Conservation (phyloP, 2,113 vertebrate species). For the Plotosus lineatus region DNA sequence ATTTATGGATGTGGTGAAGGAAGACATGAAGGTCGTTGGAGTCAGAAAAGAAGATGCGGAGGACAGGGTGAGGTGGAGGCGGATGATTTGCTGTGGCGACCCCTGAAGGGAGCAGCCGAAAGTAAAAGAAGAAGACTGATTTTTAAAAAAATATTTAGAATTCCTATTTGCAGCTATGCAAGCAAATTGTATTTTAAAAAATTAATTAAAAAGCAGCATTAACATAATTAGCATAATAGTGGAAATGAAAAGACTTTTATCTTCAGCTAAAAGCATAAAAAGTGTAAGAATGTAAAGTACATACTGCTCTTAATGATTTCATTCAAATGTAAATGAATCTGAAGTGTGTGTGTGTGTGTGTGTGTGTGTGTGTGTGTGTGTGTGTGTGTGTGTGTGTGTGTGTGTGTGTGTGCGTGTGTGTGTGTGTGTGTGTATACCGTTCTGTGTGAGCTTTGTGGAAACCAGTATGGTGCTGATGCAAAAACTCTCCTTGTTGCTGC, state of each 20-base stretch:
- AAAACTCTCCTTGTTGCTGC: constrained; percentile 94
- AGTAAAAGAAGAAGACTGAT: no score
- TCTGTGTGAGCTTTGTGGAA: constrained; percentile 97
- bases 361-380: constrained; percentile 11
- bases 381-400: background rate
- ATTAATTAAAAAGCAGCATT: background rate
- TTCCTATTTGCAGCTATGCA: background rate
- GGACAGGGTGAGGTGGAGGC: no score
- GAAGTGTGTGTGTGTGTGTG: constrained; percentile 18
- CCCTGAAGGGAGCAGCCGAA: no score
- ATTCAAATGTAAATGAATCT: background rate
- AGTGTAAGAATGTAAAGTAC: no score
- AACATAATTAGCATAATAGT: background rate
- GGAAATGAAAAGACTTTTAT: background rate
- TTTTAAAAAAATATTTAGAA: background rate
- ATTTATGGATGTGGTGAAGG: no score
- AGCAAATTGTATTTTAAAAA: background rate
- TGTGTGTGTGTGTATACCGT: constrained; percentile 74
- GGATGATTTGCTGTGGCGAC: no score
- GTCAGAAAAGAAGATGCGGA: no score
- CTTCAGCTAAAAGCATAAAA: no score
- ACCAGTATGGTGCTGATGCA: constrained; percentile 94
- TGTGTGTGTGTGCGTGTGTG: constrained; percentile 7
- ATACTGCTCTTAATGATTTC: no score
- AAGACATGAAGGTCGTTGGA: no score